Evolutionary conservation across 35 echinoderm and acorn worm species (phyloP).

Genomic region (Apostichopus parvimensis): DNA sequence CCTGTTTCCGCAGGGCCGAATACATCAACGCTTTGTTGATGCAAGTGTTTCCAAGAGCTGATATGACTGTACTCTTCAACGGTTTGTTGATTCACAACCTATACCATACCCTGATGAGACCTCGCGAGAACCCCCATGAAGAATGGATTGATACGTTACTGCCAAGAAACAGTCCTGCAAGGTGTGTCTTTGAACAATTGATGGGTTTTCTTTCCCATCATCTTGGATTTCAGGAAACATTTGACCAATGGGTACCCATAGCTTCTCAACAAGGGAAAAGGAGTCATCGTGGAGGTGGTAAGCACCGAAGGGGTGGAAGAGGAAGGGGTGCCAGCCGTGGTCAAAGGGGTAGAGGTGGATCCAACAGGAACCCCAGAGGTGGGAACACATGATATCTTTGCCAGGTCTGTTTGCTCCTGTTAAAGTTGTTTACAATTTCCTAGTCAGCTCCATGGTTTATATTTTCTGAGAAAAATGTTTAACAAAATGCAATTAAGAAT

Average conservation of each 20-base stretch:
- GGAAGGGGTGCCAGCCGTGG: not conserved
- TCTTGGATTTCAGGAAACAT: not conserved
- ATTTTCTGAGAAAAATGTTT: no score
- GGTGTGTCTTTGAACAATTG: slow-evolving; percentile 11
- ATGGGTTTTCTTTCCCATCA: slow-evolving; percentile 15
- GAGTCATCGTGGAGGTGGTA: not conserved
- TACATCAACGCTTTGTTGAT: slow-evolving; percentile 63
- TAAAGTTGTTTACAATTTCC: no score
- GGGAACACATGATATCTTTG: not conserved
- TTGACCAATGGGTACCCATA: not conserved
- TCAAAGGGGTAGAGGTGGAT: not conserved
- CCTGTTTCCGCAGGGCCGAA: slow-evolving; percentile 34
- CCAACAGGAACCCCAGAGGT: not conserved
- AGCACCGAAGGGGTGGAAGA: not conserved
- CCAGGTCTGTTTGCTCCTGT: no score
- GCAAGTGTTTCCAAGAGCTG: slow-evolving; percentile 23
- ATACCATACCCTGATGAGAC: slow-evolving; percentile 23
- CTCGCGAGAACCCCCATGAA: not conserved
- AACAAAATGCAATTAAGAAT: no score
- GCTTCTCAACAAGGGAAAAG: not conserved
- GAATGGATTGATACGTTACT: not conserved
- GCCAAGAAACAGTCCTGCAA: not conserved
- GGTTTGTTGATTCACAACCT: slow-evolving; percentile 64
- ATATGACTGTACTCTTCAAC: slow-evolving; percentile 74
- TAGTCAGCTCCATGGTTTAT: no score